phyloP scores from a whole-genome alignment of 2,888 invertebrate species.

The Drosophila picticornis region DNA sequence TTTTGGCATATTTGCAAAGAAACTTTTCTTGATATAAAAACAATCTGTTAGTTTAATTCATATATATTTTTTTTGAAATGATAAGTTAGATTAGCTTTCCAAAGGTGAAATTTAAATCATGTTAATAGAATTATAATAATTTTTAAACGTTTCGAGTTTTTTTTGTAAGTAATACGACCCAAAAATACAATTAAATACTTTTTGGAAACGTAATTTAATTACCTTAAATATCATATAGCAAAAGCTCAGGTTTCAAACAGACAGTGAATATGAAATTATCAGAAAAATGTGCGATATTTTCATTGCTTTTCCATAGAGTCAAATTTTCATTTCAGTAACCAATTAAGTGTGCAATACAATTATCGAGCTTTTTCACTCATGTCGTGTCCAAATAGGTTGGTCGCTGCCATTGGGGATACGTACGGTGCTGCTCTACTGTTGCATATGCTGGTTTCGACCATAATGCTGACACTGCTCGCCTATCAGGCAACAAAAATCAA shows the following conservation, averaged over 20 bases:
- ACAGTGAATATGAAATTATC: background rate
- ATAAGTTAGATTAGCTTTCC: background rate
- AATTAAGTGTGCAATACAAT: conserved; percentile 30
- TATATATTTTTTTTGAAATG: too few species aligned
- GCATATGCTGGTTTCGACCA: conserved; percentile 94
- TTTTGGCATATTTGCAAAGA: background rate
- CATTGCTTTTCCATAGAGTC: background rate
- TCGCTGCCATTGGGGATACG: conserved; percentile 92
- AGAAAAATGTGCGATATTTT: background rate
- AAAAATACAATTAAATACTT: background rate
- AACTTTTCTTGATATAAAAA: background rate
- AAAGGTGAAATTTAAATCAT: background rate
- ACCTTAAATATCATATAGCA: background rate
- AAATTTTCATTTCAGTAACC: conserved; percentile 33
- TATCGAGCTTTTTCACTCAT: background rate
- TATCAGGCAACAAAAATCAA: conserved; percentile 95
- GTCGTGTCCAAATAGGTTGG: conserved; percentile 87
- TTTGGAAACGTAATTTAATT: background rate
- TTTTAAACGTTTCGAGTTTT: background rate
- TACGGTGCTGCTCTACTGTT: conserved; percentile 93
- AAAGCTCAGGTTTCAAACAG: background rate
- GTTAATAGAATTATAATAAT: background rate
- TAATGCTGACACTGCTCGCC: conserved; percentile 92
- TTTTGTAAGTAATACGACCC: background rate
- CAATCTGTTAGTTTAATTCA: too few species aligned